Base-by-base conservation (phyloP, 2,113 vertebrate species). In the Hippocampus zosterae region DNA sequence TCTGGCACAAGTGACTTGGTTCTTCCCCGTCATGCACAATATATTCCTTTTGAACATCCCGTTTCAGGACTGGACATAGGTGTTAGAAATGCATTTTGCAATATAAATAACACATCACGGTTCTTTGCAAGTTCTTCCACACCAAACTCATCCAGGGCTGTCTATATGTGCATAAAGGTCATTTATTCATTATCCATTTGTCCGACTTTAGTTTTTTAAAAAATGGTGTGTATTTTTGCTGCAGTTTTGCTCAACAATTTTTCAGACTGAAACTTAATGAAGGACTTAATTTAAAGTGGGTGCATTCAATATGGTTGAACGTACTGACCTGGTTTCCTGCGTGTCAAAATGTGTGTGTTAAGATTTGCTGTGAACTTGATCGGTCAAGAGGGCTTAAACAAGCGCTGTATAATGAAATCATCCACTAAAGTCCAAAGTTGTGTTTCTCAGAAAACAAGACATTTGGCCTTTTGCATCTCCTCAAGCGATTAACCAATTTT, bases 361-460 rank as follows among this genome's bases (percentile, higher is more conserved):
- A 19, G 16, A 50, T 18, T 50, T 50, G 16, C 1, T 50, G 16
- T 16, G 15, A 7, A 52, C 18, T 8, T 7, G 48, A 50, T 50
- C 16, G 48, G 1, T 19, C 5, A 6, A 6, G 18, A 21, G 7
- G 44, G 12, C 12, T 46, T 46, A 52, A 52, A 52, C 16, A 19
- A 52, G 48, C 48, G 7, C 5, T 18, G 18, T 52, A 8, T 52
- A 52, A 53, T 23, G 21, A 53, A 53, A 53, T 59, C 56, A 59
- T 29, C 5, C 2, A 71, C 71, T 84, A 79, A 53, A 53, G 21
- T 84, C 83, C 81, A 77, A 73, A 70, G 84, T 79, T 79, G 71
- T 74, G 76, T 85, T 84, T 75, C 77, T 73, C 69, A 52, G 69
- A 75, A 83, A 75, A 79, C 75, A 18, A 60, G 65, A 82, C 69